These are phyloP conservation scores for Microtus pennsylvanicus DNA, from an alignment of 2,113 vertebrate genomes.

Conservation along the genomic window DNA sequence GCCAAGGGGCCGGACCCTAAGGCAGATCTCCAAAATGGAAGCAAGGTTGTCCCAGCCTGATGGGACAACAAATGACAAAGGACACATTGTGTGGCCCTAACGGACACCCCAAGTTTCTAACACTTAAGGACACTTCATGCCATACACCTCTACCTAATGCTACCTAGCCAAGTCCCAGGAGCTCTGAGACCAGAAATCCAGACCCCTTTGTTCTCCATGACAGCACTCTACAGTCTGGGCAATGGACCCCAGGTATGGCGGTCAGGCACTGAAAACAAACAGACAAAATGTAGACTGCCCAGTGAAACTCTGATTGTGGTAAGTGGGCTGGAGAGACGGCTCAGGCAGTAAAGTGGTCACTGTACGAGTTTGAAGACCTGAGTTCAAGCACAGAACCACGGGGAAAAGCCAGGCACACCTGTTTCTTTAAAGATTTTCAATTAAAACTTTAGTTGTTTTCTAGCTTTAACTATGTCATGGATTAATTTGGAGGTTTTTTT, in stretches of 20 bases:
- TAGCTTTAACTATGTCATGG: neutral
- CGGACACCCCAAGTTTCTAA: neutral
- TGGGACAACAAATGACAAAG: no score
- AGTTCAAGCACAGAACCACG: no score
- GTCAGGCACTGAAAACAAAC: neutral
- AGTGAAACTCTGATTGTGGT: neutral
- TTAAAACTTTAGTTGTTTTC: neutral
- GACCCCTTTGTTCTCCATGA: neutral
- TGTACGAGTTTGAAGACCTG: neutral
- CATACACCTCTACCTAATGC: neutral
- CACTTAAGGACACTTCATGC: neutral
- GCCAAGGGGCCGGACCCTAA: neutral
- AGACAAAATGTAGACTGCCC: neutral
- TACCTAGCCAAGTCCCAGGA: no score
- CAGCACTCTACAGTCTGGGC: neutral
- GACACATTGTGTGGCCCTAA: neutral
- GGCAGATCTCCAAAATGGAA: neutral
- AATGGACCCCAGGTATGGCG: no score
- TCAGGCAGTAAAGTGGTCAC: accelerated
- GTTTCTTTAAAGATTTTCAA: neutral
- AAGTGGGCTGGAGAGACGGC: neutral
- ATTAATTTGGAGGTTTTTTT: neutral
- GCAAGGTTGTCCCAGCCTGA: neutral
- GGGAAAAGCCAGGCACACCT: neutral
- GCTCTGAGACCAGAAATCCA: neutral